Conservation (phyloP, 1,140 invertebrate species). For the Listronotus oregonensis region DNA sequence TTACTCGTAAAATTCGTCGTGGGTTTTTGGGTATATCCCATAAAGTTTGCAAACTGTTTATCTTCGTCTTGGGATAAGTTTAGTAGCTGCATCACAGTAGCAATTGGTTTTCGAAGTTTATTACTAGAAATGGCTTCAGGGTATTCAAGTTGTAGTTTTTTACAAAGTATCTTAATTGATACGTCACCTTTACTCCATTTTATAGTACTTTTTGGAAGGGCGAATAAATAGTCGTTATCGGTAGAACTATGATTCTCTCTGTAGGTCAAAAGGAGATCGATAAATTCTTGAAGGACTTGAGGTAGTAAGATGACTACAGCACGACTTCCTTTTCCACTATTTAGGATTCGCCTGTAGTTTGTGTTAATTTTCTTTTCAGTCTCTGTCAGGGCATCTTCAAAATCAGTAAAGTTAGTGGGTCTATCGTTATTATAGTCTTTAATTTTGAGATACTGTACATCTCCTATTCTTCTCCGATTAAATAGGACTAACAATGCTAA, state of each 20-base stretch:
- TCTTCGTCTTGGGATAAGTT: constrained; percentile 36
- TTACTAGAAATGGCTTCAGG: constrained; percentile 34
- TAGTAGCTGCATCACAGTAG: constrained; percentile 38
- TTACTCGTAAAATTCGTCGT: constrained; percentile 41
- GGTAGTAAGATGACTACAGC: constrained; percentile 35
- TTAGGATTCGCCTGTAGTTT: constrained; percentile 38
- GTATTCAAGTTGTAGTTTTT: constrained; percentile 33
- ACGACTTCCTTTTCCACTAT: constrained; percentile 38
- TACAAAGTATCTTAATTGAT: constrained; percentile 24
- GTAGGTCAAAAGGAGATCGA: constrained; percentile 16
- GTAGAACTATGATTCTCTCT: constrained; percentile 5
- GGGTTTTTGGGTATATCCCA: constrained; percentile 43
- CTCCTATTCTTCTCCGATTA: constrained; percentile 41
- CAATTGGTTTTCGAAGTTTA: constrained; percentile 39
- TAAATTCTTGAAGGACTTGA: constrained; percentile 27
- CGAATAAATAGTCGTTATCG: constrained; percentile 34
- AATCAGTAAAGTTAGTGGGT: constrained; percentile 34
- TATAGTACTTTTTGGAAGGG: constrained; percentile 23
- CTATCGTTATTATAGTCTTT: constrained; percentile 32
- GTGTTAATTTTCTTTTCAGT: constrained; percentile 5
- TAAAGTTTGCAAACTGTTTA: constrained; percentile 39
- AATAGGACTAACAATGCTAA: constrained; percentile 40
- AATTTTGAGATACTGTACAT: constrained; percentile 44
- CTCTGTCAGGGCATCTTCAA: constrained; percentile 36
- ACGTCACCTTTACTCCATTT: constrained; percentile 39